phyloP scores from a whole-genome alignment of 2,888 invertebrate genomes.

The Mimas tiliae region DNA sequence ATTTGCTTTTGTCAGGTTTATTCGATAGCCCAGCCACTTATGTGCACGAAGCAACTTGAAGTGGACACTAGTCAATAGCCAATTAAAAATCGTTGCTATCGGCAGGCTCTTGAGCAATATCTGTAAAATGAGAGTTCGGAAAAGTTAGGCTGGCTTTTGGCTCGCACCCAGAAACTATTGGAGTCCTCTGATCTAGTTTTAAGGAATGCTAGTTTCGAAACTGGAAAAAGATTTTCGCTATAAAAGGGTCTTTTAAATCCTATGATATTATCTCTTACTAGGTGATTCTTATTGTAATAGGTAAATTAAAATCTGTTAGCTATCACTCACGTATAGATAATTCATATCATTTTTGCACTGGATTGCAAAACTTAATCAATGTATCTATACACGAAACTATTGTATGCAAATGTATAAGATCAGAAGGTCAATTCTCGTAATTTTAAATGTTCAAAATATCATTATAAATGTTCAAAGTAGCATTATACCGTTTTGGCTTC shows the following conservation, averaged over 20 bases:
- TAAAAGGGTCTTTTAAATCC: background rate
- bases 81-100: conserved; percentile 15
- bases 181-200: conserved; percentile 1
- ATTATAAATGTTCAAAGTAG: no score
- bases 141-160: conserved; percentile 7
- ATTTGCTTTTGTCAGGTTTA: background rate
- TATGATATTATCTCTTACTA: background rate
- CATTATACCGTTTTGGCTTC: no score
- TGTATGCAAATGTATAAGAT: no score
- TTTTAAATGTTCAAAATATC: no score
- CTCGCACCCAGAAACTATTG: conserved; percentile 3
- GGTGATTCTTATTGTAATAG: no score
- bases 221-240: background rate
- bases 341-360: no score
- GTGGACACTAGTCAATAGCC: conserved; percentile 11
- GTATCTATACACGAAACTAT: no score
- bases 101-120: conserved; percentile 18
- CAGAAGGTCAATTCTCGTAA: no score
- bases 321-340: no score
- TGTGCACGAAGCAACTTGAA: background rate
- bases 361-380: no score
- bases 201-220: background rate
- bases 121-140: background rate
- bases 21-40: background rate
- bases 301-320: no score